Evolutionary conservation across 2,113 vertebrate genomes (phyloP), one percentile per base, ranked within the genome.

Genomic region (Clupea harengus): DNA sequence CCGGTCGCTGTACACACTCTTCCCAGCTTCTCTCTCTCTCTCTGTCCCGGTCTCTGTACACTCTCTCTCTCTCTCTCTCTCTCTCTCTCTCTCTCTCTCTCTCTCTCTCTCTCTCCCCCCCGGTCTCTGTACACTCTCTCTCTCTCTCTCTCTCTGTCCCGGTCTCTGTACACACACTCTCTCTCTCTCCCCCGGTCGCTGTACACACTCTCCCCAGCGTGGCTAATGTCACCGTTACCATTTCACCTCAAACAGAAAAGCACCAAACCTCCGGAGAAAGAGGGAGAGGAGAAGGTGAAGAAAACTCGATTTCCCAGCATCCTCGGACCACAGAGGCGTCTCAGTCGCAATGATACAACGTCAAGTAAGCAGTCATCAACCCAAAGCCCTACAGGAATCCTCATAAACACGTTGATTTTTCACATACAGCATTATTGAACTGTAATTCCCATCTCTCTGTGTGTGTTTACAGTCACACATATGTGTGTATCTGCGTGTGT

Each of bases 271-370:
- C 25, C 96, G 20, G 98, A 99, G 87, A 97, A 96, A 81, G 98
- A 98, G 89, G 97, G 96, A 0, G 98, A 99, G 84, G 97, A 99
- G 89, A 99, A 98, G 88, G 96, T 94, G 50, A 99, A 97, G 83
- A 98, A 96, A 88, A 94, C 96, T 90, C 95, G 96, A 11, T 97
- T 99, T 89, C 94, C 95, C 87, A 97, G 94, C 91, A 97, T 99
- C 50, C 94, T 99, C 81, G 95, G 94, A 11, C 97, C 95, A 0
- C 97, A 96, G 0, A 94, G 97, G 57, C 95, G 97, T 28, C 96
- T 96, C 0, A 98, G 97, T 90, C 93, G 96, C 82, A 97, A 96
- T 1, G 98, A 99, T 67, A 95, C 95, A 57, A 94, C 94, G 22
- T 96, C 97, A 89, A 95, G 98, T 99, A 95, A 13, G 96, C 92